These are phyloP conservation scores for Siniperca obscura DNA, from an alignment of 2,797 vertebrate species.

Conservation along the genomic window DNA sequence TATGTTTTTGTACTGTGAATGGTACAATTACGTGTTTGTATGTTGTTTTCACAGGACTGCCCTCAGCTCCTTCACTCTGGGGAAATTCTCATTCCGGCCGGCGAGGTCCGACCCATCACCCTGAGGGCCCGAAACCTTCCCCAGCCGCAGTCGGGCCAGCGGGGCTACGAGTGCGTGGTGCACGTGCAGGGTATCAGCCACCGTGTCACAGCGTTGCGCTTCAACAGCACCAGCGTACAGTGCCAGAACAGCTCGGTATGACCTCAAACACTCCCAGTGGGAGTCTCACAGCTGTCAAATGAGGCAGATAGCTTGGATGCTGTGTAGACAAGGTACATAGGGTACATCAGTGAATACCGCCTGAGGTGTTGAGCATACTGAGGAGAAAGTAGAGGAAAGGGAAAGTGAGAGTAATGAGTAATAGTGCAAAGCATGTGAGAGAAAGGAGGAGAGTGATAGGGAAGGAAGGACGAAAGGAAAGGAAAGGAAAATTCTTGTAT, in stretches of 20 bases:
- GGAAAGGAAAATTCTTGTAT: neutral
- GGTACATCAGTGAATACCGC: slow-evolving; percentile 60
- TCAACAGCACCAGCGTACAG: slow-evolving; percentile 99
- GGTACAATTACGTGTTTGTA: neutral
- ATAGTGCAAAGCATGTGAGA: slow-evolving; percentile 29
- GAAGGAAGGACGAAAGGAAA: neutral
- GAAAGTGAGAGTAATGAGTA: slow-evolving; percentile 35
- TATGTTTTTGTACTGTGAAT: neutral
- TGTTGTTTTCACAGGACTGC: slow-evolving; percentile 86
- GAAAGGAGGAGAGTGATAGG: slow-evolving; percentile 11
- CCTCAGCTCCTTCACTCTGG: slow-evolving; percentile 93
- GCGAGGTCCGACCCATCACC: slow-evolving; percentile 94
- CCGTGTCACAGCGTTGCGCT: slow-evolving; percentile 94
- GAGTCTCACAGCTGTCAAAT: slow-evolving; percentile 72
- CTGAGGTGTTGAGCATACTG: slow-evolving; percentile 51
- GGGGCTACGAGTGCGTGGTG: slow-evolving; percentile 95
- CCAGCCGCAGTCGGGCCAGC: slow-evolving; percentile 95
- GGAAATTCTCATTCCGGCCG: slow-evolving; percentile 94
- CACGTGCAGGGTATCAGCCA: slow-evolving; percentile 90
- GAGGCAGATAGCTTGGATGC: slow-evolving; percentile 66
- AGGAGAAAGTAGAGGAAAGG: slow-evolving; percentile 50
- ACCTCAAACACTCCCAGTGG: slow-evolving; percentile 67
- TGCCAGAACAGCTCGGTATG: slow-evolving; percentile 98
- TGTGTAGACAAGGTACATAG: slow-evolving; percentile 66
- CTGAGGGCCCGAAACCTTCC: slow-evolving; percentile 94